Conservation (phyloP, 2,113 vertebrate genomes). For the Rhineura floridana region DNA sequence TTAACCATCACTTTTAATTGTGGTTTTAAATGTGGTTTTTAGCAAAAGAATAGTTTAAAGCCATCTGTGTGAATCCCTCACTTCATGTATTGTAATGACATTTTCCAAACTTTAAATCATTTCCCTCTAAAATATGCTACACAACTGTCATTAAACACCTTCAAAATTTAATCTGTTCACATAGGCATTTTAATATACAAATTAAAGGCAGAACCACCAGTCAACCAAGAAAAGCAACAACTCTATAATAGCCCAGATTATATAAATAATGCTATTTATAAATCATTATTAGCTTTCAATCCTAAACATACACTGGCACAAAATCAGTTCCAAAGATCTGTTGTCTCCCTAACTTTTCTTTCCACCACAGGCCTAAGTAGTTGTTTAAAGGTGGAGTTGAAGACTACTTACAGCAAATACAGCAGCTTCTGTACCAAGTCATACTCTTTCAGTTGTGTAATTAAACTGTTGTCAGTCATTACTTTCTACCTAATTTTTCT, state of each 20-base stretch:
- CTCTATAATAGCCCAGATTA: neutral
- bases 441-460: neutral
- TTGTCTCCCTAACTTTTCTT: neutral
- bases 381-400: neutral
- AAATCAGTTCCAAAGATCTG: neutral
- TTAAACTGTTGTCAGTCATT: neutral
- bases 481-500: neutral
- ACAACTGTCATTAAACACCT: neutral
- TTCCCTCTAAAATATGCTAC: neutral
- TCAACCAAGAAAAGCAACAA: neutral
- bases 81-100: neutral
- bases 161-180: neutral
- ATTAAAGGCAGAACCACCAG: neutral
- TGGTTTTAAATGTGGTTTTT: neutral
- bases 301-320: neutral
- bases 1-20: neutral
- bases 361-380: neutral
- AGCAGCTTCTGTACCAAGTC: neutral
- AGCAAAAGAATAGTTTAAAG: neutral
- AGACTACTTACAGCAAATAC: neutral
- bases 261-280: neutral
- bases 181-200: neutral
- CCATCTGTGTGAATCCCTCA: neutral
- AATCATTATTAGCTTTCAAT: neutral
- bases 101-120: neutral